Evolutionary conservation across 92 coral and sea anemone species (phyloP), one percentile per base, ranked within the genome.

Genomic region (Zoanthus gigantus): DNA sequence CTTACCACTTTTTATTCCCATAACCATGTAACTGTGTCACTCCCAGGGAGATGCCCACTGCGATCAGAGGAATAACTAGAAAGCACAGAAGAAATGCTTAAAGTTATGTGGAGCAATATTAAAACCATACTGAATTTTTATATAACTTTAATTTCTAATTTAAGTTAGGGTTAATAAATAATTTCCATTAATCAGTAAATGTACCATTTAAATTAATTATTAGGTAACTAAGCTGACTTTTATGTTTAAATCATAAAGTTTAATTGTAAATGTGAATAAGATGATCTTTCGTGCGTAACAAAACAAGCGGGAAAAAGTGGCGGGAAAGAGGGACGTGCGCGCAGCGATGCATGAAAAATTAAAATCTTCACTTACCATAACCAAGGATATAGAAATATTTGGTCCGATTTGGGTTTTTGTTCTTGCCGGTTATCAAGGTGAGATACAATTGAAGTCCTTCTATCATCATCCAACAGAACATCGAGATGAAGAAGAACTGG

Each of bases 1-100:
- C 98, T 90, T 75, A 96, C 98, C 98, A 96, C 44, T 96, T 93
- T 8, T 78, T 48, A 66, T 93, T 92, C 0, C 98, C 98, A 77
- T 94, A 96, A 50, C 94, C 98, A 76, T 87, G 83, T 11, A 94
- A 78, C 57, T 86, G 94, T 17, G 93, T 90, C 10, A 92, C 87
- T 4, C 95, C 98, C 71, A 96, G 92, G 13, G 98, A 92, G 29
- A 94, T 74, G 34, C 94, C 98, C 5, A 96, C 98, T 6, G 92
- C 85, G 48, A 94, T 46, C 17, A 91, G 57, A 3, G 98, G 98
- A 37, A 96, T 61, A 72, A 94, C 98, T 95, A 61, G 30, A 90
- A 47, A 65, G 17, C 0, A 8, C 17, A 10, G 42, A 53, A 81
- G 32, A 74, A 11, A 76, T 2, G 5, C 6, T 0, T 53, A 30